Percentiles rank a stretch among this genome's conserved stretches.
These are phyloP conservation scores for Galemys pyrenaicus DNA, from an alignment of 2,113 vertebrate genomes.

Conservation along the genomic window DNA sequence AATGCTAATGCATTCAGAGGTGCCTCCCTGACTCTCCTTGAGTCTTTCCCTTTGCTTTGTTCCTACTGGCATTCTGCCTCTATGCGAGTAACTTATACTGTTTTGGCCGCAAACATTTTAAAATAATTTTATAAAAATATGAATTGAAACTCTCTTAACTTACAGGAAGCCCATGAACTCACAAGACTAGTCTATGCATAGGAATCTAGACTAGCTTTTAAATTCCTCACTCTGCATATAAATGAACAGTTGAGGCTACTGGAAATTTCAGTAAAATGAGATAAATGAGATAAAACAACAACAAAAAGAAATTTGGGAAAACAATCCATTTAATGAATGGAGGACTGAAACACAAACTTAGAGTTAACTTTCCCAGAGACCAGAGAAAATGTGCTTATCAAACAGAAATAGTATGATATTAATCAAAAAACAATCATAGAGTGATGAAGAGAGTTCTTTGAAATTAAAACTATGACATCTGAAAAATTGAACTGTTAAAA, in stretches of 20 bases:
- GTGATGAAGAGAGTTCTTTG: background rate
- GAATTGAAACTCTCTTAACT: background rate
- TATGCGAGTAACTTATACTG: background rate
- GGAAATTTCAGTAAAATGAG: background rate
- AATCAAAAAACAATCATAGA: background rate
- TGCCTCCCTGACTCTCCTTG: slow-evolving; percentile 14
- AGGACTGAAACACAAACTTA: background rate
- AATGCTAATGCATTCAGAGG: slow-evolving; percentile 62
- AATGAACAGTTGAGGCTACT: background rate
- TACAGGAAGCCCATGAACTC: background rate
- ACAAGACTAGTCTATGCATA: fast-evolving
- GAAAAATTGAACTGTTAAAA: background rate
- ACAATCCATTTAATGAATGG: background rate
- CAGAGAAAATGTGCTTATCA: slow-evolving; percentile 10
- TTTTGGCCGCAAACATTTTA: background rate
- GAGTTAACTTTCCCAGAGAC: slow-evolving; percentile 12
- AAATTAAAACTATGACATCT: slow-evolving; percentile 31
- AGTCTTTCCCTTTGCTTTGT: slow-evolving; percentile 37
- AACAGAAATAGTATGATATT: background rate
- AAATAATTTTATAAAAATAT: background rate
- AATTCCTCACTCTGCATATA: background rate
- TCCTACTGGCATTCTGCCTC: slow-evolving; percentile 25
- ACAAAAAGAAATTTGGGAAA: background rate
- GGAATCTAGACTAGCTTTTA: background rate
- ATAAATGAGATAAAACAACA: background rate